Evolutionary conservation across 2,797 vertebrate species (phyloP).

Genomic region (Pteropus rufus): DNA sequence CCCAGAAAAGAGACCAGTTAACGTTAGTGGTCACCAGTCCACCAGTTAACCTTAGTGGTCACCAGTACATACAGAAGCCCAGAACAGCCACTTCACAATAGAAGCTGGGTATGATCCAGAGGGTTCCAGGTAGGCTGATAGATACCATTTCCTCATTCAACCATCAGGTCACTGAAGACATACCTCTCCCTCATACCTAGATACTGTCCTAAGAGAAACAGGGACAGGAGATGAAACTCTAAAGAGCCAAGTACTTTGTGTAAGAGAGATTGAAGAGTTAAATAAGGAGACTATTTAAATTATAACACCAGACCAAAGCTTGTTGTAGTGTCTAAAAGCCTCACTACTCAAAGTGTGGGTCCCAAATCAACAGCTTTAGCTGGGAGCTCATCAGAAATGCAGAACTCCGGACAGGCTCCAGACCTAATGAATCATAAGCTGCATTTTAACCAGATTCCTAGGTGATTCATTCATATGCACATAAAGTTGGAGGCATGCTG

Average conservation of each 20-base stretch:
- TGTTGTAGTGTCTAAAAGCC: not conserved
- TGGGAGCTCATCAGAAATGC: not conserved
- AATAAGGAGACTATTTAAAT: not conserved
- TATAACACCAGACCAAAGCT: not conserved
- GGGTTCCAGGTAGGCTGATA: no score
- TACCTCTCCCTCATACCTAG: not conserved
- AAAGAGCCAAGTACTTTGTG: not conserved
- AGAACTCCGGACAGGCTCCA: not conserved
- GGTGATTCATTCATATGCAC: not conserved
- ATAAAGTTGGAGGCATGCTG: not conserved
- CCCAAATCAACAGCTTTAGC: not conserved
- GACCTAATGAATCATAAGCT: not conserved
- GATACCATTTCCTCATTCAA: not conserved
- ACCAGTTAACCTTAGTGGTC: not conserved
- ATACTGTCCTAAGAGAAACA: not conserved
- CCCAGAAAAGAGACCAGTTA: not conserved
- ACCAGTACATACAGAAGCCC: not conserved
- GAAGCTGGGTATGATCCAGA: not conserved
- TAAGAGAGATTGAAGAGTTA: not conserved
- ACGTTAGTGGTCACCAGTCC: not conserved
- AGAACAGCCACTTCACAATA: not conserved
- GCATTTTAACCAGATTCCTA: not conserved
- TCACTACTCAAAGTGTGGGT: not conserved
- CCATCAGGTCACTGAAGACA: not conserved
- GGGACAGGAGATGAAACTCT: not conserved